Percentiles rank a stretch among this genome's conserved stretches.
Evolutionary conservation across 2,888 invertebrate genomes (phyloP).

Genomic region (Neuroscelio doddi): DNA sequence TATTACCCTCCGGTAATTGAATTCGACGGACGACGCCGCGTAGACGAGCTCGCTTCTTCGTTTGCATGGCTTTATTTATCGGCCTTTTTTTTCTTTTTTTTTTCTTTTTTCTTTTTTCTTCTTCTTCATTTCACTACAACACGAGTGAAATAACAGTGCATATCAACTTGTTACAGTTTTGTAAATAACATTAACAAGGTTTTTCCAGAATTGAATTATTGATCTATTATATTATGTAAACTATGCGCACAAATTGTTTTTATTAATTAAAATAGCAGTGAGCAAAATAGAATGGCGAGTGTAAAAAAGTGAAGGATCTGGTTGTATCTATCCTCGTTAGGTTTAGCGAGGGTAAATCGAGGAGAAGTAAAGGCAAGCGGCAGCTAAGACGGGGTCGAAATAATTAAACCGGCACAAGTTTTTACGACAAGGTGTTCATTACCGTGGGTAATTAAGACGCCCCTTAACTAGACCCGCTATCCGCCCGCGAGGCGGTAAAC

Average conservation of each 20-base stretch:
- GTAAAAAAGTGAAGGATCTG: slow-evolving; percentile 6
- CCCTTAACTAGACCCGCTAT: slow-evolving; percentile 71
- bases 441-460: slow-evolving; percentile 72
- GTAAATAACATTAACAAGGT: too few relatives aligned
- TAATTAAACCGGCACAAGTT: slow-evolving; percentile 72
- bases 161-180: too few relatives aligned
- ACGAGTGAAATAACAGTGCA: too few relatives aligned
- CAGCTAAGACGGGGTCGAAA: slow-evolving; percentile 60
- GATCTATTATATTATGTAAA: too few relatives aligned
- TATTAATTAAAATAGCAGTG: too few relatives aligned
- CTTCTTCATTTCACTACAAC: too few relatives aligned
- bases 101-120: too few relatives aligned
- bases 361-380: slow-evolving; percentile 29
- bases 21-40: slow-evolving; percentile 57
- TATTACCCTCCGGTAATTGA: slow-evolving; percentile 63
- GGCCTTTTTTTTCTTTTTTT: slow-evolving; percentile 30
- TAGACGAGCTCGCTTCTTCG: slow-evolving; percentile 36
- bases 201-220: too few relatives aligned
- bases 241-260: too few relatives aligned
- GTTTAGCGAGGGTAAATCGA: slow-evolving; percentile 42
- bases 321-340: slow-evolving; percentile 42
- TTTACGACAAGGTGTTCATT: slow-evolving; percentile 73
- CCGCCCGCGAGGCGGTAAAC: slow-evolving; percentile 71
- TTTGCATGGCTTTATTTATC: slow-evolving; percentile 39
- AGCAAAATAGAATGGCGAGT: too few relatives aligned